Conservation (phyloP, 2,797 vertebrate species). For the Micrastur ruficollis region DNA sequence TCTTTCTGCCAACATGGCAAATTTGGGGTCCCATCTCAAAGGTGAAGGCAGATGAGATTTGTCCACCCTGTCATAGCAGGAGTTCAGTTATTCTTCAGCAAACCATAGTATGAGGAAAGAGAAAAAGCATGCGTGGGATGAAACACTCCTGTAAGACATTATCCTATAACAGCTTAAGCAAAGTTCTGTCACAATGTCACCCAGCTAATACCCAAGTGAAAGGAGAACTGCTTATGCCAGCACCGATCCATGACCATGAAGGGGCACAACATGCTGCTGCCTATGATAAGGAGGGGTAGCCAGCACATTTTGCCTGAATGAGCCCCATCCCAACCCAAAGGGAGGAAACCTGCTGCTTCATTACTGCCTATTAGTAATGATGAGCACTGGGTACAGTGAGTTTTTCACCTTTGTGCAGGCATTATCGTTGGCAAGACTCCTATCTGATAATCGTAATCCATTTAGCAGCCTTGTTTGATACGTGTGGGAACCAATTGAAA, state of each 20-base stretch:
- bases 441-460: neutral
- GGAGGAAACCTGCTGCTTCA: neutral
- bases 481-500: neutral
- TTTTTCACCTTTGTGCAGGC: neutral
- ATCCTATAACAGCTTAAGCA: neutral
- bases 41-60: neutral
- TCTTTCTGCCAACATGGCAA: neutral
- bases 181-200: neutral
- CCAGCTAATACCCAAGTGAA: neutral
- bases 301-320: neutral
- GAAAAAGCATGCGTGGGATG: fast-evolving
- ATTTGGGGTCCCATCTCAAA: neutral
- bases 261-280: neutral
- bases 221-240: neutral
- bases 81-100: neutral
- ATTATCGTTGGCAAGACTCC: neutral
- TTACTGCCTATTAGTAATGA: neutral
- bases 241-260: fast-evolving
- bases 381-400: neutral
- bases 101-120: neutral
- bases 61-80: neutral
- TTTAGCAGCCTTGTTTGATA: neutral
- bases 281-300: neutral
- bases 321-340: neutral
- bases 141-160: neutral